Evolutionary conservation across 2,113 vertebrate genomes (phyloP).

Genomic region (Siniperca knerii): DNA sequence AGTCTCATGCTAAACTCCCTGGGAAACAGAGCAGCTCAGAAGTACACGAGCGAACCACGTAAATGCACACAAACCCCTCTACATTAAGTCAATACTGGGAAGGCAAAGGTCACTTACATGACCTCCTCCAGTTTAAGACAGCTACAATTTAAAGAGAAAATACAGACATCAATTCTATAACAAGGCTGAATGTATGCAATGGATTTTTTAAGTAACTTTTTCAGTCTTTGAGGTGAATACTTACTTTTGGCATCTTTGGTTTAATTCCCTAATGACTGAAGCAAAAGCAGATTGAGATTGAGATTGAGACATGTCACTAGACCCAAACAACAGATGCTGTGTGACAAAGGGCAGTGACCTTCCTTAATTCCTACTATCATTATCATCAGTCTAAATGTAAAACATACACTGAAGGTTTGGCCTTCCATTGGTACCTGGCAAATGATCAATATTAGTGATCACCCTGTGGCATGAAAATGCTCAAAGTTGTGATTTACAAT

Average conservation of each 20-base stretch:
- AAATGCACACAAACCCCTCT: constrained; percentile 4
- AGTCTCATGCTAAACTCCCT: background rate
- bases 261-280: background rate
- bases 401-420: background rate
- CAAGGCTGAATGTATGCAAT: background rate
- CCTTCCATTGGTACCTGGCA: background rate
- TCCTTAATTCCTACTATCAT: constrained; percentile 18
- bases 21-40: background rate
- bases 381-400: background rate
- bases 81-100: constrained; percentile 42
- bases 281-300: constrained; percentile 13
- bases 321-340: constrained; percentile 41
- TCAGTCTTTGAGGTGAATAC: background rate
- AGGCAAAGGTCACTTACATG: constrained; percentile 18
- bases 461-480: background rate
- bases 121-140: constrained; percentile 2
- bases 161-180: background rate
- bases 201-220: background rate
- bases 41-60: background rate
- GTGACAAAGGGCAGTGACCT: background rate
- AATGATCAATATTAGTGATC: background rate
- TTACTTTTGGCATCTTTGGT: background rate
- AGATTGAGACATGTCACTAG: constrained; percentile 6
- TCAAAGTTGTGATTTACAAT: background rate
- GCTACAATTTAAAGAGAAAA: background rate